Conservation (phyloP, 1,140 invertebrate species). For the Lordiphosa mommai region DNA sequence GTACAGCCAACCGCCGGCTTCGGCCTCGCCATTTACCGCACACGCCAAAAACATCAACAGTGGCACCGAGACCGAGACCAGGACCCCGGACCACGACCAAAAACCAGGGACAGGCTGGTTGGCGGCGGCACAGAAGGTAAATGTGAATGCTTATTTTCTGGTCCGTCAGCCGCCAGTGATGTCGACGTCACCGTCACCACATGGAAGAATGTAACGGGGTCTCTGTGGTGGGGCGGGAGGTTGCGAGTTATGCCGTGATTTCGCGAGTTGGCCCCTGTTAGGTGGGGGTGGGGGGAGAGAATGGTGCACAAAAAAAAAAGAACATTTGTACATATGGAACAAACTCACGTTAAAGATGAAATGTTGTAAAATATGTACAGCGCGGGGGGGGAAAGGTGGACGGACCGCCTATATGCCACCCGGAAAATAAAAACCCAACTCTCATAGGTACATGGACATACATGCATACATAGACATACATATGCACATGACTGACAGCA, state of each 20-base stretch:
- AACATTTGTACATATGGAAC: slow-evolving; percentile 1
- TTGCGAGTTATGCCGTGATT: slow-evolving; percentile 51
- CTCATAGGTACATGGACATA: background rate
- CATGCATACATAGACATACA: too few relatives aligned
- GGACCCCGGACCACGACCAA: background rate
- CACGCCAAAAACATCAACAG: slow-evolving; percentile 69
- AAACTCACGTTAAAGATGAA: slow-evolving; percentile 56
- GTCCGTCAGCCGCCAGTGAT: slow-evolving; percentile 71
- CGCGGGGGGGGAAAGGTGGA: background rate
- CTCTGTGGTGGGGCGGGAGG: slow-evolving; percentile 1
- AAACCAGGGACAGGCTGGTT: slow-evolving; percentile 8
- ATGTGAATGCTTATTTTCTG: slow-evolving; percentile 72
- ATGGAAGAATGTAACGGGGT: slow-evolving; percentile 59
- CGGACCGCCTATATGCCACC: background rate
- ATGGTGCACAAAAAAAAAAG: slow-evolving; percentile 27
- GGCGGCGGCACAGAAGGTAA: slow-evolving; percentile 16
- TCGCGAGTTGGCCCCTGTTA: slow-evolving; percentile 38
- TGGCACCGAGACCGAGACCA: slow-evolving; percentile 5
- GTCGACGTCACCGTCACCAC: slow-evolving; percentile 53
- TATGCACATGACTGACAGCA: too few relatives aligned
- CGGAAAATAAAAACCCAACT: background rate
- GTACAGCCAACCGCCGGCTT: slow-evolving; percentile 33
- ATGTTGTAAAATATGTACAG: slow-evolving; percentile 44
- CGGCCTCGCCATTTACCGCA: slow-evolving; percentile 65
- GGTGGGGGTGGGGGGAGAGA: background rate